Percentiles rank a stretch among this genome's conserved stretches.
Conservation (phyloP, 2,113 vertebrate species). For the Passerina amoena region DNA sequence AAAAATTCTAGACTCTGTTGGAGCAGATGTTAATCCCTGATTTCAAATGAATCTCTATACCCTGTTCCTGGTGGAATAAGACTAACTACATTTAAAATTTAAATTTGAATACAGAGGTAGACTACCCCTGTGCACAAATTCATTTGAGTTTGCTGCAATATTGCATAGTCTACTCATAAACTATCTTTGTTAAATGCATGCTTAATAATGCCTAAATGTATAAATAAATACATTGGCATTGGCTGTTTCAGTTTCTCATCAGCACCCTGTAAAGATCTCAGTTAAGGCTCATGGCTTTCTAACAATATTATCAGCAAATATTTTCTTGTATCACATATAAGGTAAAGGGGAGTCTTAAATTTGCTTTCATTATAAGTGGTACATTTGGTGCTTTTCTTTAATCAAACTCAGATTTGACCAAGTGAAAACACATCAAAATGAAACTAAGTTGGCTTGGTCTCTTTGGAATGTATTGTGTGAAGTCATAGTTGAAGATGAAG, state of each 20-base stretch:
- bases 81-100: background rate
- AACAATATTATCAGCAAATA: background rate
- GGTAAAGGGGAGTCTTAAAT: background rate
- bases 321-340: background rate
- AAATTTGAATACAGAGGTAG: background rate
- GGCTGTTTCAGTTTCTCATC: background rate
- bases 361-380: background rate
- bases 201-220: background rate
- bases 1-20: background rate
- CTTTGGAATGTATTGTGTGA: background rate
- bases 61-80: background rate
- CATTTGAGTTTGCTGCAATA: background rate
- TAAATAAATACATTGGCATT: background rate
- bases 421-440: background rate
- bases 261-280: background rate
- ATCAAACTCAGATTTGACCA: background rate
- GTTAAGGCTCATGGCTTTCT: background rate
- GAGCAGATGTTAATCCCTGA: background rate
- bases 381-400: background rate
- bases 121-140: background rate
- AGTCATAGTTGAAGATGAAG: background rate
- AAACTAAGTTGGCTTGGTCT: background rate
- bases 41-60: background rate
- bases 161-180: background rate
- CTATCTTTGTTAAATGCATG: background rate